Evolutionary conservation across 2,113 vertebrate species (phyloP), one percentile per base, ranked within the genome.

Genomic region (Ptilorrhoa leucosticta): DNA sequence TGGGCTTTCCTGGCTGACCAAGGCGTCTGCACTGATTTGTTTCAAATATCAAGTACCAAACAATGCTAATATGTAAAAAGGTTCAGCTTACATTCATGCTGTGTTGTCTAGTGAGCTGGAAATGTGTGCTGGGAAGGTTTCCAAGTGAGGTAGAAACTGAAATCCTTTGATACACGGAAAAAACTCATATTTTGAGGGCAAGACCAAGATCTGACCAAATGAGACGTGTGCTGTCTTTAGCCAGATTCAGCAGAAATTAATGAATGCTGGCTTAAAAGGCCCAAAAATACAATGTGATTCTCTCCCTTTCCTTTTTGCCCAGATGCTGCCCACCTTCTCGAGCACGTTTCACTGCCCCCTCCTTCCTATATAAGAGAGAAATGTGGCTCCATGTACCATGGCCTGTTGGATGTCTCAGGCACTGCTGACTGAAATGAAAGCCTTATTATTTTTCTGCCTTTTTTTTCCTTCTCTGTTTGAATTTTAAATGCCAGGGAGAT

Each of bases 401-500:
- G 54, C 42, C 50, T 91, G 70, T 58, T 87, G 90, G 76, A 56
- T 83, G 31, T 77, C 76, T 80, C 82, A 77, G 79, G 39, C 66
- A 60, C 42, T 47, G 71, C 39, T 42, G 31, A 35, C 19, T 50
- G 33, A 77, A 96, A 80, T 56, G 7, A 92, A 90, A 83, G 31
- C 31, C 47, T 44, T 47, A 63, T 86, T 95, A 40, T 47, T 75
- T 58, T 56, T 60, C 22, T 53, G 7, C 13, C 2, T 60, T 18
- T 35, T 48, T 39, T 26, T 45, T 39, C 33, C 35, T 26, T 3
- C 22, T n/a, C 48, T 87, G 22, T 68, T 91, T 90, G 40, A 76
- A 42, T 63, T 70, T 70, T 66, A 93, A 88, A 92, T 92, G 79
- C 50, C 85, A 90, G 83, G 47, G 78, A 96, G 78, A 90, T 93